Base-by-base conservation (phyloP, 2,888 invertebrate genomes). In the Chorisops tibialis region DNA sequence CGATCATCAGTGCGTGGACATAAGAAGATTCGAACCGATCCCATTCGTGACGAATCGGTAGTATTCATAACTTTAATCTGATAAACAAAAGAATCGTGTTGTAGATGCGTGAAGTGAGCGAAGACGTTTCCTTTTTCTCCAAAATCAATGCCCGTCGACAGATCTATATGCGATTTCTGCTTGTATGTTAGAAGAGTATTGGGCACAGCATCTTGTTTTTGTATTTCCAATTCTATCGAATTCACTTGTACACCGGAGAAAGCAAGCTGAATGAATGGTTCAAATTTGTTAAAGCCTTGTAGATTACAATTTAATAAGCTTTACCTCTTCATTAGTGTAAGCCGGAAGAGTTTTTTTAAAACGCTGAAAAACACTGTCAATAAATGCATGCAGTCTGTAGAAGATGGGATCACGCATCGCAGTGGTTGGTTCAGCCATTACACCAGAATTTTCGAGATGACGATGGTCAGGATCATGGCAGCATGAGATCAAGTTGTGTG, bases 331-430 rank as follows among this genome's bases (percentile, higher is more conserved):
- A 1, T 68, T 69, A 1, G 72, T 78, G 70, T 88, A 88, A 9
- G 81, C 75, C 0, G 82, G 79, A 45, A 88, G 70, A 5, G 81
- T 81, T 6, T 79, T 75, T 74, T 93, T 92, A 75, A 85, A 85
- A 67, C 83, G 84, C 68, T 86, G 85, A 81, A 90, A 92, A 30
- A 89, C 75, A 65, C 85, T 83, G 69, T 92, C 89, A 49, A 92
- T 81, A 73, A 84, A 89, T 1, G 86, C 85, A 71, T 93, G 93
- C 89, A 88, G 91, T 71, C 91, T 85, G 79, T 90, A 93, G 81
- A 93, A 93, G 65, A 89, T 80, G 0, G 93, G 92, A 76, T 93
- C 93, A 50, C 92, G 82, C 90, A 93, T 91, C 0, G 91, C 89
- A 0, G 91, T 91, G 0, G 90, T 85, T 3, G 88, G 85, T 70